Evolutionary conservation across 2,888 invertebrate species (phyloP).

Genomic region (Euplexia lucipara): DNA sequence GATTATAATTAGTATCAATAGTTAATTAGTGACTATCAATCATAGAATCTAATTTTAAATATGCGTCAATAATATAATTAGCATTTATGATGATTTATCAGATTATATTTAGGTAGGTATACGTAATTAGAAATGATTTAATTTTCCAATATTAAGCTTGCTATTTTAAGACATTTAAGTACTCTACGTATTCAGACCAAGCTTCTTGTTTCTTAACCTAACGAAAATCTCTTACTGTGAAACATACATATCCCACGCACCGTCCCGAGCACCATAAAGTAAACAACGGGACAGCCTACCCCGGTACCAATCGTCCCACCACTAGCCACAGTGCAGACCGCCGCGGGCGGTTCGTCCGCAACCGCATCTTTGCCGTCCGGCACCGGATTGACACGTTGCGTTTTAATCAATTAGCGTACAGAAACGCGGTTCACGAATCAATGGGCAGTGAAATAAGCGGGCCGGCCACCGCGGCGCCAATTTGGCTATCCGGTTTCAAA

Average conservation of each 20-base stretch:
- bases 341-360: constrained; percentile 67
- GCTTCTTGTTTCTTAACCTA: background rate
- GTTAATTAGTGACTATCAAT: constrained; percentile 23
- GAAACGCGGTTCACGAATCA: constrained; percentile 84
- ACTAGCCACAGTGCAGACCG: constrained; percentile 67
- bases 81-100: background rate
- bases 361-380: constrained; percentile 76
- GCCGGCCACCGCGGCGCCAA: constrained; percentile 81
- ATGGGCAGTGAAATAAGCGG: constrained; percentile 88
- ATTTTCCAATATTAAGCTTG: background rate
- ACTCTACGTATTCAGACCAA: background rate
- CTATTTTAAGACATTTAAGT: background rate
- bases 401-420: constrained; percentile 90
- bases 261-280: background rate
- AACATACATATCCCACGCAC: background rate
- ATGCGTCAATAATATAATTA: constrained; percentile 5
- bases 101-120: background rate
- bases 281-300: constrained; percentile 24
- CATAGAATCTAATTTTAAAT: constrained; percentile 10
- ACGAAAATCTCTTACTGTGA: background rate
- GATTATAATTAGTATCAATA: constrained; percentile 10
- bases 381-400: constrained; percentile 86
- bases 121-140: constrained; percentile 6
- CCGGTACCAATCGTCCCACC: constrained; percentile 43
- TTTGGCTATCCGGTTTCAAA: constrained; percentile 86